Base-by-base conservation (phyloP, 2,797 vertebrate genomes). In the Silurus lanzhouensis region DNA sequence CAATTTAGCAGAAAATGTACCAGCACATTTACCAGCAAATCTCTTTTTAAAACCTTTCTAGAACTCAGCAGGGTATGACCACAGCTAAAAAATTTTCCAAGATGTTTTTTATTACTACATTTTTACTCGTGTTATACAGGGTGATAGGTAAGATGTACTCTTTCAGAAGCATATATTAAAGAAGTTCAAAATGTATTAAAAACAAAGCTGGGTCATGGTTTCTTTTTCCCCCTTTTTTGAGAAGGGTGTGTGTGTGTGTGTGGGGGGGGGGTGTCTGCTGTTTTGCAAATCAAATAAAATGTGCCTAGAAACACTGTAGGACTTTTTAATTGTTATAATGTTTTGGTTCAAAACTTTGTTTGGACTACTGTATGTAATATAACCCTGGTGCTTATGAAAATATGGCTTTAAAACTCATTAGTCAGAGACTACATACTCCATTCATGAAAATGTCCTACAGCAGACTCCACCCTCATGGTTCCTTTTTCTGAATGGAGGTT, bases 401-500 rank as follows among this genome's bases (percentile, higher is more conserved):
- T 19, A 44, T 66, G 55, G 60, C 27, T 83, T 86, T 60, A 67
- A 75, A 78, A 67, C 20, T 48, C 25, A 64, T 61, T 22, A 76
- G 57, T 80, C 81, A 77, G 55, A 67, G 78, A 75, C 68, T 55
- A 22, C 58, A 67, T 75, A 86, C 80, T 72, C 84, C 90, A 90
- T 90, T 90, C 90, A 90, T 89, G 87, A 89, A 90, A 90, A 89
- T 87, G 88, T 83, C 83, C 20, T 76, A 83, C 84, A 87, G 83
- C 84, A 87, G 64, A 67, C 88, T 89, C 90, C 90, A 85, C 90
- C 90, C 82, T 88, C 84, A 64, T 31, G 58, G 84, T 86, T 90
- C 83, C 88, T 88, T 90, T 90, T 90, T 93, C 89, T 89, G 90
- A 94, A 93, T 94, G 92, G 93, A 94, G 91, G 89, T 93, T 91